Evolutionary conservation across 1,140 invertebrate genomes (phyloP), one percentile per base, ranked within the genome.

Genomic region (Hydropsyche tenuis): DNA sequence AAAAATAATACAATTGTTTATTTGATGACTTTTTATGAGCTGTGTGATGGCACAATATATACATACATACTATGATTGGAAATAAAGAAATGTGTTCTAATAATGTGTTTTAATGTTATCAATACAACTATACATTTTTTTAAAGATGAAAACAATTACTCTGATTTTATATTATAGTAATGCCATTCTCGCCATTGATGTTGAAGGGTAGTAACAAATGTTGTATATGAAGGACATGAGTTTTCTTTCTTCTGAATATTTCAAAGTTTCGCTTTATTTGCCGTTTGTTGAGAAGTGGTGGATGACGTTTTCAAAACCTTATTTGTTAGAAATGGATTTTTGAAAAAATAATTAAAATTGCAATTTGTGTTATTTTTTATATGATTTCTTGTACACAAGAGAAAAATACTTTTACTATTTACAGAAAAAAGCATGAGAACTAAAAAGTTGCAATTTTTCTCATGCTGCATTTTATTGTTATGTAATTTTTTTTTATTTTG

Each of bases 381-480:
- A 51, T 51, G 48, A 51, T 51, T 45, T 37, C 30, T 37, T 37
- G 30, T 37, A 37, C 9, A 37, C 30, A 37, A 37, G 42, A 62
- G n/a, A 72, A 72, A 72, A 63, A 43, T 72, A 25, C 72, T 30
- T 60, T 70, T 73, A 37, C 30, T 73, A 75, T 63, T 65, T 71
- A 75, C 73, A 70, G 65, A 69, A 74, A 53, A 65, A 69, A 74
- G 69, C 75, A 77, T 73, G 76, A 77, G 76, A 75, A 77, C 73
- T 74, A 69, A 77, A 77, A 75, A 51, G n/a, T 60, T 43, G 64
- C 60, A 69, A 45, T 22, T 68, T 77, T 75, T 75, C 76, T 77
- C 76, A 77, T 77, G 76, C 76, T 74, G 71, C 51, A 74, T 64
- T 77, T 74, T 77, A 77, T 77, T 77, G 66, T 72, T 27, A 53